phyloP scores from a whole-genome alignment of 2,888 invertebrate species.

The Epistrophe eligans region DNA sequence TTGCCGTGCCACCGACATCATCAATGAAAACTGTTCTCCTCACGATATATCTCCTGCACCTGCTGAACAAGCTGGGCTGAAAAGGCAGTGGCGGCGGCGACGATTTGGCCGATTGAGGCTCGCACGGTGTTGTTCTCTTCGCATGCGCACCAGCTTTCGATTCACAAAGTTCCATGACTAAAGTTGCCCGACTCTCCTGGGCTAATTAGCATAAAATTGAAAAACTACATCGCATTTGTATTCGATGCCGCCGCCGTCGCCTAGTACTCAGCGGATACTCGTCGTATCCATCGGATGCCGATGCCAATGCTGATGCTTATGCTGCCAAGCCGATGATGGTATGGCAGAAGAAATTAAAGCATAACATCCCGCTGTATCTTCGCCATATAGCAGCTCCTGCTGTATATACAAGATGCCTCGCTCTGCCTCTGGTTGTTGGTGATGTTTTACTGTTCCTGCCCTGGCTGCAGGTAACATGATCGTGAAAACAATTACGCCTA shows the following conservation, averaged over 20 bases:
- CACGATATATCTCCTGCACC: constrained; percentile 67
- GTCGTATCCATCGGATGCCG: constrained; percentile 54
- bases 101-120: neutral
- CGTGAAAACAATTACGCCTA: constrained; percentile 83
- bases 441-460: constrained; percentile 65
- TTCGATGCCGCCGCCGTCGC: constrained; percentile 22
- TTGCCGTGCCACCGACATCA: constrained; percentile 67
- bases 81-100: neutral
- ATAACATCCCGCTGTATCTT: constrained; percentile 70
- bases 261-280: constrained; percentile 25
- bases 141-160: constrained; percentile 63
- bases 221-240: constrained; percentile 80
- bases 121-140: constrained; percentile 21
- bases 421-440: constrained; percentile 56
- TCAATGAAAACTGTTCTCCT: constrained; percentile 68
- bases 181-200: constrained; percentile 65
- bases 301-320: neutral
- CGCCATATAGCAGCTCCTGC: constrained; percentile 57
- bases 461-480: constrained; percentile 80
- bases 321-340: constrained; percentile 16
- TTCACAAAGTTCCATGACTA: constrained; percentile 71
- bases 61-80: constrained; percentile 23
- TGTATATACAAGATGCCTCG: constrained; percentile 37
- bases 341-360: constrained; percentile 72
- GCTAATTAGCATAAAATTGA: constrained; percentile 83